These are phyloP conservation scores for Sarcophaga peregrina DNA, from an alignment of 1,140 invertebrate species.

Conservation along the genomic window DNA sequence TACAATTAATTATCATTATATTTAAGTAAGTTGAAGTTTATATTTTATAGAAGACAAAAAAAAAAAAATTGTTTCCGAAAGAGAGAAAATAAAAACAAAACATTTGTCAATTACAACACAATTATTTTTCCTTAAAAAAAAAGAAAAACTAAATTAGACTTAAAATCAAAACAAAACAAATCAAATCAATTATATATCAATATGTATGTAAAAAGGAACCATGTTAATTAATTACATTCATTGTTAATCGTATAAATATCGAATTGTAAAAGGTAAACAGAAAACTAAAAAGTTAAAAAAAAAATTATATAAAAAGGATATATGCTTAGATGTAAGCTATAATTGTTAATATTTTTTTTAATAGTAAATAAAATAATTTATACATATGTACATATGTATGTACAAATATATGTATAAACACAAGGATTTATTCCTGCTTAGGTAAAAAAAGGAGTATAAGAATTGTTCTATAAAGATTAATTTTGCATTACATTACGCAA, in stretches of 20 bases:
- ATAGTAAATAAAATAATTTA: too few relatives aligned
- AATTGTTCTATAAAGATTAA: too few relatives aligned
- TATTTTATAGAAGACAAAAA: neutral
- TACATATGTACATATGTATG: too few relatives aligned
- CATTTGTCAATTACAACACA: slow-evolving; percentile 30
- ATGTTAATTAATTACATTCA: slow-evolving; percentile 19
- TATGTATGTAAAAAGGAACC: neutral
- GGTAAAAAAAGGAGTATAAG: too few relatives aligned
- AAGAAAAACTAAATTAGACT: neutral
- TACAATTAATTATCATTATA: neutral
- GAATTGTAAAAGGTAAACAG: neutral
- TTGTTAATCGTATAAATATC: slow-evolving; percentile 12
- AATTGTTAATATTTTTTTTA: neutral
- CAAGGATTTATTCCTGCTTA: too few relatives aligned
- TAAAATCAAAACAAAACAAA: neutral
- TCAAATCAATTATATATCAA: slow-evolving; percentile 21
- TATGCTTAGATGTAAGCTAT: neutral
- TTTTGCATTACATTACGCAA: too few relatives aligned
- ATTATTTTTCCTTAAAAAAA: slow-evolving; percentile 1
- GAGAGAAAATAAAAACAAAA: neutral
- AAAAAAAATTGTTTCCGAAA: neutral
- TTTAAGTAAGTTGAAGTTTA: neutral
- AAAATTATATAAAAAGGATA: neutral
- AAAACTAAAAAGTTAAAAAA: neutral
- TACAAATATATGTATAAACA: too few relatives aligned